Conservation (phyloP, 92 coral and sea anemone genomes). For the Actinernus sp. region DNA sequence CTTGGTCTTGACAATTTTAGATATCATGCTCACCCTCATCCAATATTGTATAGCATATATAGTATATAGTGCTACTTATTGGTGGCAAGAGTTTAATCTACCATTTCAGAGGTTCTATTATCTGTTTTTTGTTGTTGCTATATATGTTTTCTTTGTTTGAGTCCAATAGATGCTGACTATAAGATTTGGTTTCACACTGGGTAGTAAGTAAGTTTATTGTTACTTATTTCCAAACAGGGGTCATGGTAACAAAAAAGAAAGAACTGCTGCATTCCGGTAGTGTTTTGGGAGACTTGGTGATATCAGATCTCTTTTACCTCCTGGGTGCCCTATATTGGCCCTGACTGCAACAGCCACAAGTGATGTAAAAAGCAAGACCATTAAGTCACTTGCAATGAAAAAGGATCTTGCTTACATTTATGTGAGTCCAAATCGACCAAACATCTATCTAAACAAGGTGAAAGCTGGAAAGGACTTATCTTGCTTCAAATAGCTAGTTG, state of each 20-base stretch:
- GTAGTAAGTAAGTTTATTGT: too few relatives aligned
- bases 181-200: too few relatives aligned
- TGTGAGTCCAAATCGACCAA: slow-evolving; percentile 22
- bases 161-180: too few relatives aligned
- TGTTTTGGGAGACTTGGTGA: slow-evolving; percentile 59
- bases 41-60: too few relatives aligned
- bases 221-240: slow-evolving; percentile 7
- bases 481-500: slow-evolving; percentile 24
- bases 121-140: too few relatives aligned
- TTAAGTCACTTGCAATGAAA: slow-evolving; percentile 5
- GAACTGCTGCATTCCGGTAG: slow-evolving; percentile 52
- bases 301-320: slow-evolving; percentile 44
- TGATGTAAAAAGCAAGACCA: background rate
- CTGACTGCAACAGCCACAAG: slow-evolving; percentile 35
- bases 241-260: slow-evolving; percentile 17
- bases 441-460: slow-evolving; percentile 12
- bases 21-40: too few relatives aligned
- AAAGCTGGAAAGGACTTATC: slow-evolving; percentile 3
- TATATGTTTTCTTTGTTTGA: too few relatives aligned
- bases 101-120: too few relatives aligned
- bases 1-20: too few relatives aligned
- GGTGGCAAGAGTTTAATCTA: too few relatives aligned
- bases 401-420: slow-evolving; percentile 5
- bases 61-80: too few relatives aligned
- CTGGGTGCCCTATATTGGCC: slow-evolving; percentile 21